Evolutionary conservation across 2,888 invertebrate species (phyloP).

Genomic region (Trachelus troglodyta): DNA sequence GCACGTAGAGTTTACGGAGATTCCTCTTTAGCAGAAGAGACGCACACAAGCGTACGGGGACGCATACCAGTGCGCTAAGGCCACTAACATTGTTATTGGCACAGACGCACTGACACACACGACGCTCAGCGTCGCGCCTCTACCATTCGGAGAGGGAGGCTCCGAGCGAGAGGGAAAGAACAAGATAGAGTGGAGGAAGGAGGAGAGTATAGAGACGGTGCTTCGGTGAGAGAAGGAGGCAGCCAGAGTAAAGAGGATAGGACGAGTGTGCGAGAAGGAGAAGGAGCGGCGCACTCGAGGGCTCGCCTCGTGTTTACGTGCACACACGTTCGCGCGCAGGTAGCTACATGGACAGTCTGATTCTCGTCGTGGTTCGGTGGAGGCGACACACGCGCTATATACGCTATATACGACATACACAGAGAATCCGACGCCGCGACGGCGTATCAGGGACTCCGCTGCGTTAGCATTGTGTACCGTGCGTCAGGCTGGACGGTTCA

Average conservation of each 20-base stretch:
- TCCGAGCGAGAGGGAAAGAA: conserved; percentile 7
- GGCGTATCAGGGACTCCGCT: conserved; percentile 31
- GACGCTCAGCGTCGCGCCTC: conserved; percentile 66
- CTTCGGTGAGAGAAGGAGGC: neutral
- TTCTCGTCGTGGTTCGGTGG: neutral
- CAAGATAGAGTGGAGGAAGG: conserved; percentile 9
- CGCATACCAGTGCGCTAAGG: neutral
- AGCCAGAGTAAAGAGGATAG: neutral
- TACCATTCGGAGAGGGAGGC: conserved; percentile 41
- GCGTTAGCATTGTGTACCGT: conserved; percentile 40
- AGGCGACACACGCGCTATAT: neutral
- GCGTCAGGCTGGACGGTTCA: conserved; percentile 44
- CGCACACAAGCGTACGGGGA: conserved; percentile 20
- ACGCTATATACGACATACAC: neutral
- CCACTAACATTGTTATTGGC: neutral
- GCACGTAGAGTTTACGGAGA: conserved; percentile 48
- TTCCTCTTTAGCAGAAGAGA: conserved; percentile 44
- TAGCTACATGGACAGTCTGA: neutral
- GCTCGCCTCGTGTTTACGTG: conserved; percentile 34
- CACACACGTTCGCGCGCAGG: conserved; percentile 19
- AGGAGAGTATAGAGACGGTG: neutral
- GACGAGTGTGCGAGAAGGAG: neutral
- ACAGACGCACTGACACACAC: neutral
- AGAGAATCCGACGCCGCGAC: conserved; percentile 23
- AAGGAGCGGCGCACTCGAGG: neutral